A percentile compares a stretch with the other conserved stretches of the same genome.
Conservation (phyloP, 2,888 invertebrate species). For the Brachycybe producta region DNA sequence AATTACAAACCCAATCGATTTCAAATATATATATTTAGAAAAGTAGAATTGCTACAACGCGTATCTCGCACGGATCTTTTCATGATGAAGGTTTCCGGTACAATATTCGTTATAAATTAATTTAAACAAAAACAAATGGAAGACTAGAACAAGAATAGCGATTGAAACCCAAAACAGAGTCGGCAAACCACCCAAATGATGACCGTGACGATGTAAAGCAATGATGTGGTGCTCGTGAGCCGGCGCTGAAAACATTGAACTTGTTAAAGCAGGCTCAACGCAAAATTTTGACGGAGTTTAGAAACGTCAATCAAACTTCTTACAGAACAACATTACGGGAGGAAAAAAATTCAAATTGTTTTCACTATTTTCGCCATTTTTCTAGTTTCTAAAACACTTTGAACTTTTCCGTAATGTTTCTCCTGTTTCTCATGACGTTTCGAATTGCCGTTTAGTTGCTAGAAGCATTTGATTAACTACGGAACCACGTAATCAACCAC, state of each 20-base stretch:
- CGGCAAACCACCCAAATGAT: conserved; percentile 76
- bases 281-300: too few relatives aligned
- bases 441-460: too few relatives aligned
- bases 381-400: too few relatives aligned
- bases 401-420: too few relatives aligned
- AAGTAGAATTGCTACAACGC: neutral
- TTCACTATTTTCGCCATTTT: too few relatives aligned
- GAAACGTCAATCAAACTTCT: too few relatives aligned
- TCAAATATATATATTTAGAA: neutral
- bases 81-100: conserved; percentile 42
- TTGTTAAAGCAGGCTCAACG: too few relatives aligned
- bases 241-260: conserved; percentile 63
- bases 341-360: too few relatives aligned
- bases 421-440: too few relatives aligned
- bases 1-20: neutral
- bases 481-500: too few relatives aligned
- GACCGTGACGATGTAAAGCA: conserved; percentile 79
- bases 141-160: conserved; percentile 70
- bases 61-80: conserved; percentile 53
- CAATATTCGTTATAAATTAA: conserved; percentile 83
- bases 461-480: too few relatives aligned
- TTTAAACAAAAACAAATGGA: conserved; percentile 85
- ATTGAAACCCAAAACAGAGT: conserved; percentile 85
- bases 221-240: conserved; percentile 83
- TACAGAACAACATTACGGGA: too few relatives aligned